Conservation (phyloP, 2,888 invertebrate genomes). For the Resseliella maxima region DNA sequence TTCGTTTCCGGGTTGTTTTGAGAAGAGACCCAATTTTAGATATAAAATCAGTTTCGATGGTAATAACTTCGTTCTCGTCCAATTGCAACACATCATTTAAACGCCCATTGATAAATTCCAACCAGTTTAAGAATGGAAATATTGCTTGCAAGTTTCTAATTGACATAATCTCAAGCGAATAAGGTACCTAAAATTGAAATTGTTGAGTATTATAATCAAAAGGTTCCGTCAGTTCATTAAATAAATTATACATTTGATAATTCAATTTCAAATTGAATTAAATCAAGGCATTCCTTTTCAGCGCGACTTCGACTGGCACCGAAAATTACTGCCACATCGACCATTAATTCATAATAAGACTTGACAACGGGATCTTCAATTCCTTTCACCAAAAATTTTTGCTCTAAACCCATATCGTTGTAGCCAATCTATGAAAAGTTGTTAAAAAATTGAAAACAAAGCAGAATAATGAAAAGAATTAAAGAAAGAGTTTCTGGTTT, state of each 20-base stretch:
- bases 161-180: neutral
- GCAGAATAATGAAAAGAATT: neutral
- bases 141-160: constrained; percentile 75
- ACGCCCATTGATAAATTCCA: constrained; percentile 84
- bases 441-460: constrained; percentile 10
- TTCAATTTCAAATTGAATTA: constrained; percentile 61
- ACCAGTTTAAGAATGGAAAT: constrained; percentile 72
- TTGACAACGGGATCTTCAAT: constrained; percentile 59
- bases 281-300: constrained; percentile 60
- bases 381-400: constrained; percentile 60
- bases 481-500: too few species aligned
- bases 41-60: constrained; percentile 86
- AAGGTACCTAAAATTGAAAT: neutral
- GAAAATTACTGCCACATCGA: constrained; percentile 61
- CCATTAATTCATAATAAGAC: constrained; percentile 61
- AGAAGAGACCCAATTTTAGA: constrained; percentile 75
- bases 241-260: constrained; percentile 64
- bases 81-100: constrained; percentile 75
- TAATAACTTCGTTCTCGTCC: constrained; percentile 78
- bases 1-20: constrained; percentile 71
- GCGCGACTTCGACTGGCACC: constrained; percentile 61
- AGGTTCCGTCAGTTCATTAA: neutral
- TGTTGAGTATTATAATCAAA: neutral
- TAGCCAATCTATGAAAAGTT: constrained; percentile 59
- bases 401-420: constrained; percentile 59